A percentile compares a stretch with the other conserved stretches of the same genome.
These are phyloP conservation scores for Champsocephalus esox DNA, from an alignment of 2,797 vertebrate species.

Conservation along the genomic window DNA sequence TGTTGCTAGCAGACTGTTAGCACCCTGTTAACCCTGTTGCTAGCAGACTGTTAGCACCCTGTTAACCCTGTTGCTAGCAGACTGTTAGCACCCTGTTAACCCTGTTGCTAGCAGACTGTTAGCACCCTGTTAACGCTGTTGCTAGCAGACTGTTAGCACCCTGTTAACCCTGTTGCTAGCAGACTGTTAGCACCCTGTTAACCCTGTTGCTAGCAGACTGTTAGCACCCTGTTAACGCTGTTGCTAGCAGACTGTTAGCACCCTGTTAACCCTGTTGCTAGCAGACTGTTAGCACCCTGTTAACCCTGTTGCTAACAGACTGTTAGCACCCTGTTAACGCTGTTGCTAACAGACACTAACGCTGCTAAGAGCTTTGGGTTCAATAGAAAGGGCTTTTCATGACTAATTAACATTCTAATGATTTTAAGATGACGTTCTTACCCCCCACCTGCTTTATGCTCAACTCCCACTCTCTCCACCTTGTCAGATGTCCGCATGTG, in stretches of 20 bases:
- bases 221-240: no score
- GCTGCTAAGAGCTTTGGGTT: background rate
- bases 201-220: background rate
- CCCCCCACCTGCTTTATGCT: conserved; percentile 7
- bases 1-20: background rate
- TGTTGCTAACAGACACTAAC: background rate
- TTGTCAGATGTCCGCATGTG: conserved; percentile 2
- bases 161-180: background rate
- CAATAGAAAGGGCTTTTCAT: background rate
- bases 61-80: background rate
- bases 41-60: background rate
- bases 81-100: no score
- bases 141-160: background rate
- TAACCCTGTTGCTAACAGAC: background rate
- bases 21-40: no score
- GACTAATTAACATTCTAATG: conserved; percentile 17
- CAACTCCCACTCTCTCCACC: conserved; percentile 8
- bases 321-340: no score
- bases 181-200: background rate
- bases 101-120: background rate
- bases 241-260: background rate
- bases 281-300: background rate
- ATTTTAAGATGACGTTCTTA: conserved; percentile 55
- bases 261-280: background rate
- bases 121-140: no score